phyloP scores from a whole-genome alignment of 2,888 invertebrate species.

The Lutraria lutraria region DNA sequence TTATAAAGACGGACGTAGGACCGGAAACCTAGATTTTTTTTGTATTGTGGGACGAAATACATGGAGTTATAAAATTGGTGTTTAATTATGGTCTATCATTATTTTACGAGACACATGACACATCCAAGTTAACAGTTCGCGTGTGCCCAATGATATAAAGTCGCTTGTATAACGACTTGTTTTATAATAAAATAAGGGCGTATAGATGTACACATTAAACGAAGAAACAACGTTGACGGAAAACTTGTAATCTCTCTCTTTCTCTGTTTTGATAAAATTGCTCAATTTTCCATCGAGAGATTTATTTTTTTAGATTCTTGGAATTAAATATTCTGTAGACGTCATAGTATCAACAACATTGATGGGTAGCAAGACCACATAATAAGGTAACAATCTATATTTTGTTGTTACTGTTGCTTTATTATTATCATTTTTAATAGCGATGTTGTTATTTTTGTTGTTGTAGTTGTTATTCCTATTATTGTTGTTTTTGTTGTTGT shows the following conservation, averaged over 20 bases:
- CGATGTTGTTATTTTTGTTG: too few species aligned
- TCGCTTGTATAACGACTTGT: too few species aligned
- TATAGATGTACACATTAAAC: background rate
- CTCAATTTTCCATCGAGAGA: background rate
- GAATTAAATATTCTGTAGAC: background rate
- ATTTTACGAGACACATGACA: slow-evolving; percentile 28
- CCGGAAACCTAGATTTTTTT: background rate
- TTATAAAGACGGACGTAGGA: background rate
- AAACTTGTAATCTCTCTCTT: background rate
- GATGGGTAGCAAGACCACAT: background rate
- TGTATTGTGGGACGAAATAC: background rate
- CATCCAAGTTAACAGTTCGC: slow-evolving; percentile 9
- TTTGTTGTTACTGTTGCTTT: too few species aligned
- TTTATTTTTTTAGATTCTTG: too few species aligned
- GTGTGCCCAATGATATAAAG: slow-evolving; percentile 3
- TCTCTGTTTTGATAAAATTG: background rate
- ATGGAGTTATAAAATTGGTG: slow-evolving; percentile 6
- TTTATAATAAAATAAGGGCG: slow-evolving; percentile 41
- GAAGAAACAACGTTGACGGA: background rate
- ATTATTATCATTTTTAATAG: too few species aligned
- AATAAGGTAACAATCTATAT: too few species aligned
- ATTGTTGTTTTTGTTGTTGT: too few species aligned
- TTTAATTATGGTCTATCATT: slow-evolving; percentile 33
- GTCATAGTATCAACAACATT: background rate
- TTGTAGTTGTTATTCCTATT: too few species aligned